Conservation (phyloP, 1,140 invertebrate species). For the Antheraea mylitta region DNA sequence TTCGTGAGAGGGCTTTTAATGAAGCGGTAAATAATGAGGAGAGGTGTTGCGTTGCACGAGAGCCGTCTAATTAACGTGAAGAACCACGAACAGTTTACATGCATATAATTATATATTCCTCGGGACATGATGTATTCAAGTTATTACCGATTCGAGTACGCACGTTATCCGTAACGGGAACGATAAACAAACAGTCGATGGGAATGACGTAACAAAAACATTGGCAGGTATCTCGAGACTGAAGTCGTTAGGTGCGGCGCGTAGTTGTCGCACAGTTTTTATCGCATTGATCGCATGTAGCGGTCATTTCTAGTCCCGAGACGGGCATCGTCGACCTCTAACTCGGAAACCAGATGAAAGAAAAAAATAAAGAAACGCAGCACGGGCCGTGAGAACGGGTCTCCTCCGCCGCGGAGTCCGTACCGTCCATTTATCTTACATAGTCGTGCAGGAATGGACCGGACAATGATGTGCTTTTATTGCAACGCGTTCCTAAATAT, state of each 20-base stretch:
- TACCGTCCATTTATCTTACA: constrained; percentile 74
- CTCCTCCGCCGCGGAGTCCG: constrained; percentile 53
- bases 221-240: constrained; percentile 43
- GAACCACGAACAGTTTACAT: constrained; percentile 39
- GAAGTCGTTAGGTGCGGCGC: constrained; percentile 44
- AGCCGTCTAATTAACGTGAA: constrained; percentile 65
- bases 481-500: constrained; percentile 73
- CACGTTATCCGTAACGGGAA: constrained; percentile 20
- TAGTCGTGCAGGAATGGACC: constrained; percentile 72
- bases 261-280: constrained; percentile 58
- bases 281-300: constrained; percentile 57
- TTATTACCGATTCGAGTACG: constrained; percentile 15
- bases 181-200: constrained; percentile 17
- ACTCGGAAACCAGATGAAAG: constrained; percentile 71
- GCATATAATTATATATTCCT: constrained; percentile 12
- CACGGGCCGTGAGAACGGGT: constrained; percentile 76
- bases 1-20: constrained; percentile 72
- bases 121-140: constrained; percentile 6
- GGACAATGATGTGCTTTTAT: constrained; percentile 73
- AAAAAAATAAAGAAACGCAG: constrained; percentile 66
- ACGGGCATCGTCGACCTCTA: constrained; percentile 63
- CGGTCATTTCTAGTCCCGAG: constrained; percentile 65
- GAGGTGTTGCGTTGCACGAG: constrained; percentile 61
- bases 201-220: constrained; percentile 30
- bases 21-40: constrained; percentile 76